A percentile compares a stretch with the other conserved stretches of the same genome.
Evolutionary conservation across 2,888 invertebrate genomes (phyloP).

Genomic region (Nomada flava): DNA sequence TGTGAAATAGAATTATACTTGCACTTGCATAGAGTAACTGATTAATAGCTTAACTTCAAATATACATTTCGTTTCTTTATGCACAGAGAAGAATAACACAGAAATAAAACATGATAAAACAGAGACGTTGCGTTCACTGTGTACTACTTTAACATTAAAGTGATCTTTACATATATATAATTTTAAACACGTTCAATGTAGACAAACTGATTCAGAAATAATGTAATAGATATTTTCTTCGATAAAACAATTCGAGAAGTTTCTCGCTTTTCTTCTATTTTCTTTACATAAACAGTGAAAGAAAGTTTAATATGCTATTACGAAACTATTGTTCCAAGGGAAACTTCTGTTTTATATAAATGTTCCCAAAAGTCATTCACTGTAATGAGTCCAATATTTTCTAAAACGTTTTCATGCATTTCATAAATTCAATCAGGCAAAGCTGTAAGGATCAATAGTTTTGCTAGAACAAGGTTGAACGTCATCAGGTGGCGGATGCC

Average conservation of each 20-base stretch:
- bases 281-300: slow-evolving; percentile 29
- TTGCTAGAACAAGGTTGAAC: slow-evolving; percentile 83
- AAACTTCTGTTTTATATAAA: slow-evolving; percentile 54
- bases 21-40: slow-evolving; percentile 23
- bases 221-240: slow-evolving; percentile 7
- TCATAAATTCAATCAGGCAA: slow-evolving; percentile 73
- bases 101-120: slow-evolving; percentile 39
- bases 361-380: slow-evolving; percentile 60
- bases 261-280: slow-evolving; percentile 1
- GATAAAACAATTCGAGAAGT: slow-evolving; percentile 17
- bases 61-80: slow-evolving; percentile 31
- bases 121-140: slow-evolving; percentile 36
- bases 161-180: slow-evolving; percentile 33
- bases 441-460: slow-evolving; percentile 81
- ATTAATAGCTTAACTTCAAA: slow-evolving; percentile 39
- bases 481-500: slow-evolving; percentile 80
- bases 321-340: slow-evolving; percentile 46
- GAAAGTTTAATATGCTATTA: slow-evolving; percentile 31
- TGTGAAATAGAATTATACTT: slow-evolving; percentile 34
- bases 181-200: slow-evolving; percentile 35
- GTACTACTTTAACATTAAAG: slow-evolving; percentile 45
- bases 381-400: slow-evolving; percentile 46
- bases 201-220: slow-evolving; percentile 26
- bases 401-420: slow-evolving; percentile 36
- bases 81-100: slow-evolving; percentile 47